Evolutionary conservation across 2,113 vertebrate genomes (phyloP).

Genomic region (Polyodon spathula): DNA sequence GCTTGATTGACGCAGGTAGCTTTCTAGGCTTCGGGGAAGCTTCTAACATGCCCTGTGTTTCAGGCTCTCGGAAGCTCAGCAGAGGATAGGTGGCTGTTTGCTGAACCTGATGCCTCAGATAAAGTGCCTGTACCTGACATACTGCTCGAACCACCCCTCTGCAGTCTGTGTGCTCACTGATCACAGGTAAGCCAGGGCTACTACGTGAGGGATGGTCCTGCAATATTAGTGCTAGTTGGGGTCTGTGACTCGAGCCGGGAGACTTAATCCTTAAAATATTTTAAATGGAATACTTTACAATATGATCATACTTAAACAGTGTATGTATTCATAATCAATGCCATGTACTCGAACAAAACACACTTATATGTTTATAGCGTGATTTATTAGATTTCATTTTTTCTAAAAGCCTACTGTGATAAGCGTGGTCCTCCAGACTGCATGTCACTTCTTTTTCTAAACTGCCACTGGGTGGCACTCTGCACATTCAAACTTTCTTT

Average conservation of each 20-base stretch:
- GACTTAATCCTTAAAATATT: too few relatives aligned
- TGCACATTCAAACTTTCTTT: too few relatives aligned
- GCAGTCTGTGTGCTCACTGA: conserved; percentile 88
- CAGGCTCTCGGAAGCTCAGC: conserved; percentile 82
- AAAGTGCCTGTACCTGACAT: conserved; percentile 76
- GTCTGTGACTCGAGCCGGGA: too few relatives aligned
- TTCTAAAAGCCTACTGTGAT: too few relatives aligned
- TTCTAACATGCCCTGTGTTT: conserved; percentile 1
- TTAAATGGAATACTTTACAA: too few relatives aligned
- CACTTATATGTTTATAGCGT: too few relatives aligned
- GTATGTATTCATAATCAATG: too few relatives aligned
- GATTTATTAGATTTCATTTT: too few relatives aligned
- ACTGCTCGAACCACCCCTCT: conserved; percentile 87
- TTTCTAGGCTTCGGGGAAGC: background rate
- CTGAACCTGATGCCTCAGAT: conserved; percentile 82
- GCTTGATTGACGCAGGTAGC: too few relatives aligned
- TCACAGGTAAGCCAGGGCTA: conserved; percentile 65
- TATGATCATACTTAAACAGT: too few relatives aligned
- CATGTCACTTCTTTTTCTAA: conserved; percentile 19
- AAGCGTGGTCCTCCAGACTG: background rate
- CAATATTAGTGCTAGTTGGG: too few relatives aligned
- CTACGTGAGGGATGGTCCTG: too few relatives aligned
- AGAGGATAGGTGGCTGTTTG: conserved; percentile 80
- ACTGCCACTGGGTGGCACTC: conserved; percentile 16
- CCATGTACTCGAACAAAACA: background rate